Conservation (phyloP, 1,140 invertebrate genomes). For the Drosophila sulfurigaster region DNA sequence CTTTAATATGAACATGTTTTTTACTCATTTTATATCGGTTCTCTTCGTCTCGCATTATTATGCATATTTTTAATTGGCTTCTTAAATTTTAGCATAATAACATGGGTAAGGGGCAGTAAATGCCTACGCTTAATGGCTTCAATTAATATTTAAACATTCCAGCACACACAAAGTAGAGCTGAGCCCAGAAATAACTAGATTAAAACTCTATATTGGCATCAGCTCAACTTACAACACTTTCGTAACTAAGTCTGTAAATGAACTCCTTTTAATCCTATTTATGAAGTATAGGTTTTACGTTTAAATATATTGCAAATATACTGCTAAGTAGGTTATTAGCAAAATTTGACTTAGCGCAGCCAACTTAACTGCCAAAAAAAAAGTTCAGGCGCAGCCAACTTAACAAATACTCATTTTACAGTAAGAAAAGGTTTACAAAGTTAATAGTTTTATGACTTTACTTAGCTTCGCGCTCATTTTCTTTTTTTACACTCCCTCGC, state of each 20-base stretch:
- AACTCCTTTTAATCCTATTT: too few species aligned
- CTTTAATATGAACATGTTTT: slow-evolving; percentile 33
- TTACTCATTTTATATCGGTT: slow-evolving; percentile 20
- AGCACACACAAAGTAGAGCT: background rate
- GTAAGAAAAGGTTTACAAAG: background rate
- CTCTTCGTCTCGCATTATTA: slow-evolving; percentile 2
- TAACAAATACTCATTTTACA: too few species aligned
- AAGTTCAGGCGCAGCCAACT: too few species aligned
- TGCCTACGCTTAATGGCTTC: background rate
- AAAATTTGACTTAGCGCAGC: too few species aligned
- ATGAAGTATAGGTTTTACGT: too few species aligned
- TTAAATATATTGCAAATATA: too few species aligned
- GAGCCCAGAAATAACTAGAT: background rate
- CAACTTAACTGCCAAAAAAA: too few species aligned
- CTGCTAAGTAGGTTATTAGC: too few species aligned
- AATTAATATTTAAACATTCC: slow-evolving; percentile 16
- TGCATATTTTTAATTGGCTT: slow-evolving; percentile 40
- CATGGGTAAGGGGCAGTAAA: background rate
- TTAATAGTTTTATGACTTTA: background rate
- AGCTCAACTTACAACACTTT: too few species aligned
- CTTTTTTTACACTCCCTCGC: background rate
- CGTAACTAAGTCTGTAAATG: too few species aligned
- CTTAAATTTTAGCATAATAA: slow-evolving; percentile 4
- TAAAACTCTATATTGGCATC: too few species aligned
- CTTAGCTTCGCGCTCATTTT: background rate